Evolutionary conservation across 1,140 invertebrate genomes (phyloP).

Genomic region (Alviniconcha marisindica): DNA sequence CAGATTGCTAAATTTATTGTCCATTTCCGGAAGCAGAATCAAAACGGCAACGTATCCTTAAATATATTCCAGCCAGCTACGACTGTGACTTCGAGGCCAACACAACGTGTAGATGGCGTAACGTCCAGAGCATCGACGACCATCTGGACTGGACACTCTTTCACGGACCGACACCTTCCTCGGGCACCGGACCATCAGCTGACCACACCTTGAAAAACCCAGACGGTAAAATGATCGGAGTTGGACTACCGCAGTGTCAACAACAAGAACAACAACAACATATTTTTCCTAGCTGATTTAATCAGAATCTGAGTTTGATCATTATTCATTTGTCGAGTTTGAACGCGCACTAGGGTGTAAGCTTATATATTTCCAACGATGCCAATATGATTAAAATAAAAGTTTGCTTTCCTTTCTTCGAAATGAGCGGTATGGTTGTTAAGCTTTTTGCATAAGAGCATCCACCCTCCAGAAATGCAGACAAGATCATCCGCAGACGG

Average conservation of each 20-base stretch:
- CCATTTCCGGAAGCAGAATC: too few species aligned
- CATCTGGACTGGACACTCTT: neutral
- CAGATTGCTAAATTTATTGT: too few species aligned
- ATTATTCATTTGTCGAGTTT: neutral
- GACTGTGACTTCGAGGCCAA: neutral
- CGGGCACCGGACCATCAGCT: too few species aligned
- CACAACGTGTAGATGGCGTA: neutral
- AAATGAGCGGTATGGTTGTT: too few species aligned
- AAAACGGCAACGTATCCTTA: too few species aligned
- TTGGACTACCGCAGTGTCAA: neutral
- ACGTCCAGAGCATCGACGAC: neutral
- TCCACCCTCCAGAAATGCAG: too few species aligned
- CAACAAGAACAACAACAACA: neutral
- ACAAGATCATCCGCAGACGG: too few species aligned
- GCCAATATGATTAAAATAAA: neutral
- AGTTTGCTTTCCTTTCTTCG: too few species aligned
- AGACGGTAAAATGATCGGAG: neutral
- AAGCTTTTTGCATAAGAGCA: too few species aligned
- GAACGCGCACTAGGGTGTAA: too few species aligned
- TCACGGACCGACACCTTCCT: too few species aligned
- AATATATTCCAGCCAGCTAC: too few species aligned
- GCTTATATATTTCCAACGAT: neutral
- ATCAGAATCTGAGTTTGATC: neutral
- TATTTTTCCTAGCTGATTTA: neutral
- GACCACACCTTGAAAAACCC: neutral